These are phyloP conservation scores for Microcebus lehilahytsara DNA, from an alignment of 2,113 vertebrate species.

Conservation along the genomic window DNA sequence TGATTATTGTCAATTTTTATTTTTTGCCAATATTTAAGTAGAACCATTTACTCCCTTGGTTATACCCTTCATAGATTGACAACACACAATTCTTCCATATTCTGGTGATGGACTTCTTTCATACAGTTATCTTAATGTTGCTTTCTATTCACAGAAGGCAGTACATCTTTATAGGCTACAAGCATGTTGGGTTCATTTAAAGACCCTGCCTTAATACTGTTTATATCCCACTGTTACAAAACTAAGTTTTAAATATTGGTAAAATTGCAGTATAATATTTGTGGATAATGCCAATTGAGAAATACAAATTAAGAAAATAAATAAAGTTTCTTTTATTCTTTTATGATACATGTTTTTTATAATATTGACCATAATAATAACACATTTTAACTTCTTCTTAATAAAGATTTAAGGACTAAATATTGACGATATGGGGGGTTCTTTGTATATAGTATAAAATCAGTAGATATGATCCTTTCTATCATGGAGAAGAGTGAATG, in stretches of 20 bases:
- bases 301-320: background rate
- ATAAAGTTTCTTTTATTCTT: background rate
- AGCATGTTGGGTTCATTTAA: background rate
- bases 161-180: background rate
- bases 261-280: background rate
- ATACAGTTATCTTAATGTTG: background rate
- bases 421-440: too few relatives aligned
- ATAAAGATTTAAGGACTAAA: background rate
- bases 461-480: background rate
- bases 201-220: background rate
- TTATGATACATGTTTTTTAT: background rate
- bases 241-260: background rate
- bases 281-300: background rate
- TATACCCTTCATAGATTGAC: background rate
- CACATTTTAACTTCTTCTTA: background rate
- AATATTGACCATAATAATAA: background rate
- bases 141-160: background rate
- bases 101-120: background rate
- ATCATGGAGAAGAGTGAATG: background rate
- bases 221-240: background rate
- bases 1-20: background rate
- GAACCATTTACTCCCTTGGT: background rate
- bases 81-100: fast-evolving
- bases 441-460: background rate
- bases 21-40: background rate